Conservation (phyloP, 2,888 invertebrate genomes). For the Ferrisia virgata region DNA sequence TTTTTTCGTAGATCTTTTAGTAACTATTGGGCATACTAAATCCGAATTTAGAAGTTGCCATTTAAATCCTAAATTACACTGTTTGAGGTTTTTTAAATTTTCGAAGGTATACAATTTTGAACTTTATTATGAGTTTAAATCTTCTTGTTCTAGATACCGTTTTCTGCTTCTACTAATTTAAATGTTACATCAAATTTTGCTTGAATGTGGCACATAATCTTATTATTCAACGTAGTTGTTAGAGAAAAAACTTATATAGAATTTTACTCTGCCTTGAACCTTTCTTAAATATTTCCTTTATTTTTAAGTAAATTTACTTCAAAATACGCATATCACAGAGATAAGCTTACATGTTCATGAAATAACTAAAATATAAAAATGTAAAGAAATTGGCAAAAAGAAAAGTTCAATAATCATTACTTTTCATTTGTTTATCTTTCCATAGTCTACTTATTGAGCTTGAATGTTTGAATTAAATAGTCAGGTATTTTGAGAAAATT, state of each 20-base stretch:
- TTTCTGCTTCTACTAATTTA: background rate
- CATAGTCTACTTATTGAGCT: no score
- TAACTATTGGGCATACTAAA: background rate
- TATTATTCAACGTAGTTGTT: background rate
- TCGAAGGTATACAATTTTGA: constrained; percentile 11
- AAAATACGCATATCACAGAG: no score
- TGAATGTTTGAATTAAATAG: no score
- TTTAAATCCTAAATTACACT: background rate
- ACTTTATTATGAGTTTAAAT: constrained; percentile 52
- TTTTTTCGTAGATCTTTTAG: background rate
- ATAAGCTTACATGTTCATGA: no score
- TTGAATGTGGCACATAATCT: background rate
- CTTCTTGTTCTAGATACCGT: background rate
- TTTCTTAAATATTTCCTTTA: no score
- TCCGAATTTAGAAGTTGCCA: constrained; percentile 1
- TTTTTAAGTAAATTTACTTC: no score
- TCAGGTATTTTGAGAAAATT: no score
- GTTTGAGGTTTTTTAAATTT: background rate
- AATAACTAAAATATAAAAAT: no score
- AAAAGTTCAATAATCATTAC: no score
- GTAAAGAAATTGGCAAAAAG: no score
- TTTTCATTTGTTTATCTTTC: no score
- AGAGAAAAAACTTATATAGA: background rate
- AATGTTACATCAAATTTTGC: background rate
- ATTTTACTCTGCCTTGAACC: background rate